Evolutionary conservation across 53 echinoderm and acorn worm genomes (phyloP).

Genomic region (Arbacia lixula): DNA sequence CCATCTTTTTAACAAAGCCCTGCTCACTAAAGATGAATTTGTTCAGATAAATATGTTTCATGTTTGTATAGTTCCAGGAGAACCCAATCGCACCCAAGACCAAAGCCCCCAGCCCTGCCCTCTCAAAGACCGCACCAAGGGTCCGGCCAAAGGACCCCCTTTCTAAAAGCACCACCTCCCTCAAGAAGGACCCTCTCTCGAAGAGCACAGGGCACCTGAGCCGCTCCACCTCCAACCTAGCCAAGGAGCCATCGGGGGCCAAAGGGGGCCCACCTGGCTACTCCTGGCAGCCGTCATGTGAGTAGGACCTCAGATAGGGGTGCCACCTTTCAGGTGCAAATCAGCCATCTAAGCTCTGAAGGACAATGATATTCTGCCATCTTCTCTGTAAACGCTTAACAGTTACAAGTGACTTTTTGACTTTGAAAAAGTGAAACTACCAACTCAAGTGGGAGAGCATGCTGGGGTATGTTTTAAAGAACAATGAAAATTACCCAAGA

Average conservation of each 20-base stretch:
- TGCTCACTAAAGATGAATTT: slow-evolving; percentile 88
- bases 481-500: too few relatives aligned
- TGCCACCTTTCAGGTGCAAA: too few relatives aligned
- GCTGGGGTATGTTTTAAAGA: too few relatives aligned
- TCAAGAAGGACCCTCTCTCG: slow-evolving; percentile 18
- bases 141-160: slow-evolving; percentile 4
- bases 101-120: slow-evolving; percentile 9
- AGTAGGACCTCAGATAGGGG: slow-evolving; percentile 5
- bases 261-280: slow-evolving; percentile 6
- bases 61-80: slow-evolving; percentile 48
- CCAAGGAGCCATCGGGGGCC: slow-evolving; percentile 23
- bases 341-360: too few relatives aligned
- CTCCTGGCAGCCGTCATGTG: slow-evolving; percentile 6
- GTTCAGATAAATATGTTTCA: slow-evolving; percentile 71
- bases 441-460: too few relatives aligned
- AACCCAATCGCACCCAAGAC: slow-evolving; percentile 46
- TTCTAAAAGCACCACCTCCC: slow-evolving; percentile 20
- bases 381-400: too few relatives aligned
- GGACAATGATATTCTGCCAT: too few relatives aligned
- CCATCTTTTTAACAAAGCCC: slow-evolving; percentile 84
- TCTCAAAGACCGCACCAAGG: neutral
- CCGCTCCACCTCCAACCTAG: slow-evolving; percentile 20
- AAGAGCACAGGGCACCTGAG: slow-evolving; percentile 22
- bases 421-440: too few relatives aligned
- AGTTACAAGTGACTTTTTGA: too few relatives aligned